Conservation (phyloP, 2,113 vertebrate genomes). For the Stegostoma tigrinum region DNA sequence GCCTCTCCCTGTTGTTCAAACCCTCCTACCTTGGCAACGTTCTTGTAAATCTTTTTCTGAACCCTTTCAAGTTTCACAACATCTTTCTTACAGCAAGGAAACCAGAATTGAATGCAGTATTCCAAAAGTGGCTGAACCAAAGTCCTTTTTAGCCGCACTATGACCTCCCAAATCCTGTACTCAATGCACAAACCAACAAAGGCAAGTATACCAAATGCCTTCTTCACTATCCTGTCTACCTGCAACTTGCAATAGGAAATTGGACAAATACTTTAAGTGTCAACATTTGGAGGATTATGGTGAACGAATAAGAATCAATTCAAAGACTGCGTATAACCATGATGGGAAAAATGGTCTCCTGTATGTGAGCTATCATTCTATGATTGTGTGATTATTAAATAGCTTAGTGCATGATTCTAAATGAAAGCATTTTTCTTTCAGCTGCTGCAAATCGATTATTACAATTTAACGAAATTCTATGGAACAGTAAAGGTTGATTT, state of each 20-base stretch:
- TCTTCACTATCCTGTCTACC: no score
- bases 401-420: background rate
- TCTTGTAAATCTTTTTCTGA: no score
- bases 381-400: background rate
- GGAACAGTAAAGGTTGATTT: slow-evolving; percentile 88
- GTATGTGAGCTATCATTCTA: background rate
- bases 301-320: background rate
- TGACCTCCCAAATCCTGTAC: no score
- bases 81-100: no score
- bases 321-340: background rate
- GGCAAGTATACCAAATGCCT: no score
- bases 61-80: no score
- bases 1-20: no score
- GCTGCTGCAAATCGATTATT: slow-evolving; percentile 86
- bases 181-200: no score
- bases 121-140: no score
- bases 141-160: no score
- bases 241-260: background rate
- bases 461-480: slow-evolving; percentile 97
- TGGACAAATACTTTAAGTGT: background rate
- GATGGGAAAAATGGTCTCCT: background rate
- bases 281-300: background rate
- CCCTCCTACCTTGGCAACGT: no score
- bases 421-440: slow-evolving; percentile 44
- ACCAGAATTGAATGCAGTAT: no score